Percentiles rank a stretch among this genome's conserved stretches.
phyloP scores from a whole-genome alignment of 2,797 vertebrate species.

The Clamator glandarius region DNA sequence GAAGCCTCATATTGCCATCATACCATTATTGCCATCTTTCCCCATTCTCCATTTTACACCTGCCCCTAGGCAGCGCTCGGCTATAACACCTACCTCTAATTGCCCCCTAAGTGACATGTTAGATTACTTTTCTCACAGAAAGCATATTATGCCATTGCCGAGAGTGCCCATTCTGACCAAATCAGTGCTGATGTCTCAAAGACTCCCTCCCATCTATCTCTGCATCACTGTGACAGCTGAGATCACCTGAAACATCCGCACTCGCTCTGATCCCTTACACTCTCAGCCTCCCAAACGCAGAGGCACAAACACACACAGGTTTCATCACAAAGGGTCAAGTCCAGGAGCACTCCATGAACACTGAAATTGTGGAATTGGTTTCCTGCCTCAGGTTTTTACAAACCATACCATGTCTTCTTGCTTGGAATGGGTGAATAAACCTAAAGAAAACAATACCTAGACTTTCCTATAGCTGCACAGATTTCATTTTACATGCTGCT shows the following conservation, averaged over 20 bases:
- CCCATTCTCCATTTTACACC: not conserved
- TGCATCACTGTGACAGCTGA: not conserved
- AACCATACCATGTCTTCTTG: not conserved
- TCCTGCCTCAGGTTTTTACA: not conserved
- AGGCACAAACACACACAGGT: not conserved
- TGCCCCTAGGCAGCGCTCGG: not conserved
- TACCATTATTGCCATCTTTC: not conserved
- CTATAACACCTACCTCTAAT: not conserved
- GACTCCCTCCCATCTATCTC: not conserved
- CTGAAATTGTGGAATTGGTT: not conserved
- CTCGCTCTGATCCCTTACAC: not conserved
- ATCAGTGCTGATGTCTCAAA: not conserved
- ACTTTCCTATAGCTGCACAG: not conserved
- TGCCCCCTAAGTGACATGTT: too few species aligned
- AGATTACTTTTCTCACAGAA: not conserved
- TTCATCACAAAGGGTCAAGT: not conserved
- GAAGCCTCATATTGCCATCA: not conserved
- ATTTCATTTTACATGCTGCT: not conserved
- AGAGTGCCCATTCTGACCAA: not conserved
- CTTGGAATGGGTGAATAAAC: not conserved
- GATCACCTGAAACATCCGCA: not conserved
- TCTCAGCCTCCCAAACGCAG: not conserved
- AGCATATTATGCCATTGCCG: fast-evolving
- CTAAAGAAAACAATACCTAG: not conserved
- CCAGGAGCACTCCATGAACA: not conserved